phyloP scores from a whole-genome alignment of 2,797 vertebrate genomes.

The Cephalopachus bancanus region DNA sequence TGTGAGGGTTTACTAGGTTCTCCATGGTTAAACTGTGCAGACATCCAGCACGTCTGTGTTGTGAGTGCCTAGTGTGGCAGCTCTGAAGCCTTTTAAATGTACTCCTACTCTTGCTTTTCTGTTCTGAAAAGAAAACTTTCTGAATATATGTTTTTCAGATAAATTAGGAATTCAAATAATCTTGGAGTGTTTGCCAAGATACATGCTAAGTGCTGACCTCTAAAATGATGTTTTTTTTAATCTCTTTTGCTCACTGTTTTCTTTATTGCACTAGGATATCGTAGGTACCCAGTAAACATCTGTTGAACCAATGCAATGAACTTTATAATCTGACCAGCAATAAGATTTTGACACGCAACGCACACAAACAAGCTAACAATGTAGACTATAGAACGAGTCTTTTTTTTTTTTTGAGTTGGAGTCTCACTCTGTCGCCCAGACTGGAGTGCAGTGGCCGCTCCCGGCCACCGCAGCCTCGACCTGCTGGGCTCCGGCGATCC shows the following conservation, averaged over 20 bases:
- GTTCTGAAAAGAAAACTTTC: constrained; percentile 44
- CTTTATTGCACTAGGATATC: neutral
- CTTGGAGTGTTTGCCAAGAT: neutral
- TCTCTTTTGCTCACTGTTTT: neutral
- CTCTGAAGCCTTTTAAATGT: constrained; percentile 3
- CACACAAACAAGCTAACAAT: neutral
- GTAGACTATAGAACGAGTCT: neutral
- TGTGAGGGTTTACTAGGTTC: constrained; percentile 31
- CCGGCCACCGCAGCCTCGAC: too few relatives aligned
- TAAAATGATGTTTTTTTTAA: neutral
- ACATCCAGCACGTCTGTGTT: neutral
- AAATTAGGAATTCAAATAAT: constrained; percentile 1
- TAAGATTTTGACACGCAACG: neutral
- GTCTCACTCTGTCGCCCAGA: too few relatives aligned
- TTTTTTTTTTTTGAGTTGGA: neutral
- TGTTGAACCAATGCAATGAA: constrained; percentile 18
- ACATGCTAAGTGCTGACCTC: neutral
- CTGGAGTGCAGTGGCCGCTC: too few relatives aligned
- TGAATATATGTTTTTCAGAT: neutral
- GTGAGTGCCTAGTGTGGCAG: neutral
- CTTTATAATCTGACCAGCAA: neutral
- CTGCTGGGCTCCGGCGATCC: too few relatives aligned
- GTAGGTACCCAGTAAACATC: neutral
- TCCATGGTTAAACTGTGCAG: neutral
- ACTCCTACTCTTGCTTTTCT: constrained; percentile 22